These are phyloP conservation scores for Ispidina lecontei DNA, from an alignment of 2,797 vertebrate species.

Conservation along the genomic window DNA sequence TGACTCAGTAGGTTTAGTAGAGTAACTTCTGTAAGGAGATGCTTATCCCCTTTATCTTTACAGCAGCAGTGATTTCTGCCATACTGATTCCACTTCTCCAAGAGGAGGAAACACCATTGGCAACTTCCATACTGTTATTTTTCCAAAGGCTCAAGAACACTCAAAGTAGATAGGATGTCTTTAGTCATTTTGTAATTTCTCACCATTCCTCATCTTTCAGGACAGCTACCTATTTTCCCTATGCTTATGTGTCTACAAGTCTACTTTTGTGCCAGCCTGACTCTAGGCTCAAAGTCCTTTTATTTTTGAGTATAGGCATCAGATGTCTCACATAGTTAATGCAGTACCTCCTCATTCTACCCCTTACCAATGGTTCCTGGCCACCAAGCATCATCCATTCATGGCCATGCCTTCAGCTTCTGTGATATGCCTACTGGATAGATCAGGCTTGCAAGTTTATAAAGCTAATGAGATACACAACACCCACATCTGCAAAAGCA, in stretches of 20 bases:
- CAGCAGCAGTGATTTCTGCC: background rate
- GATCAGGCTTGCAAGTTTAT: background rate
- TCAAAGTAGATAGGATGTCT: background rate
- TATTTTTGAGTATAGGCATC: no score
- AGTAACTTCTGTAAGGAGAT: background rate
- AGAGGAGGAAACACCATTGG: background rate
- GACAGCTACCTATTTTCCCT: background rate
- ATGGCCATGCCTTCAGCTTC: background rate
- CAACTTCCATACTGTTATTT: background rate
- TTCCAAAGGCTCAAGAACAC: background rate
- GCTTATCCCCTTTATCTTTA: background rate
- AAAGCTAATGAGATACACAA: background rate
- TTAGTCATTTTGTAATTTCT: background rate
- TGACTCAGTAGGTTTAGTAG: background rate
- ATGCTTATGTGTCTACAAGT: no score
- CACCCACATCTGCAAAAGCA: background rate
- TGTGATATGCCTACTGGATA: background rate
- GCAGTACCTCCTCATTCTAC: background rate
- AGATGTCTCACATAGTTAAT: background rate
- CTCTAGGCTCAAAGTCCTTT: background rate
- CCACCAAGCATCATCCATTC: background rate
- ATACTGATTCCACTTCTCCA: background rate
- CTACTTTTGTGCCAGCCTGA: rapidly evolving
- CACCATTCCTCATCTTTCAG: background rate
- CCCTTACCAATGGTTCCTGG: background rate